These are phyloP conservation scores for Coreius guichenoti DNA, from an alignment of 2,797 vertebrate genomes.

Conservation along the genomic window DNA sequence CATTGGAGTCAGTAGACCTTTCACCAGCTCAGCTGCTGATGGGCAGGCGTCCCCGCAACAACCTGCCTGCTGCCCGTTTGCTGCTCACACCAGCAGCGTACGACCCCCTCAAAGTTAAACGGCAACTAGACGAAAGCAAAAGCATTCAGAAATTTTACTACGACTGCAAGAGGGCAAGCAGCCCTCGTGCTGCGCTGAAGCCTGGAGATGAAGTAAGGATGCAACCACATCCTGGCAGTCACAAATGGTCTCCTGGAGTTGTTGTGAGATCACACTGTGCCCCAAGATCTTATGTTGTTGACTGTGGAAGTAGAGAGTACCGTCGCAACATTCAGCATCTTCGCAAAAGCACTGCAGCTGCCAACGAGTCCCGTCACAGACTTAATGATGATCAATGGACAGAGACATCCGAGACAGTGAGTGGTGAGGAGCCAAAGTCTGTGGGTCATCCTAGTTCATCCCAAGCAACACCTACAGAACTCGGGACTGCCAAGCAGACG, in stretches of 20 bases:
- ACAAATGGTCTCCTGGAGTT: neutral
- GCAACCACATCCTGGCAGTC: neutral
- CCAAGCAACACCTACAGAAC: neutral
- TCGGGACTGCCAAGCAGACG: too few species aligned
- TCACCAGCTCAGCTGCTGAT: constrained; percentile 49
- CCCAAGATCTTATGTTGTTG: neutral
- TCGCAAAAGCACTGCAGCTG: neutral
- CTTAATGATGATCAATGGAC: neutral
- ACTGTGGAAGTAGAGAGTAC: constrained; percentile 4
- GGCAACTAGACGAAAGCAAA: constrained; percentile 6
- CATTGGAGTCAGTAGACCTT: constrained; percentile 40
- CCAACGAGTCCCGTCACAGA: neutral
- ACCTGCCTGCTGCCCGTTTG: constrained; percentile 26
- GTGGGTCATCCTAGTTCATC: neutral
- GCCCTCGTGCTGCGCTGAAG: neutral
- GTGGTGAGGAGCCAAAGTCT: neutral
- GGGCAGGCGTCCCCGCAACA: constrained; percentile 32
- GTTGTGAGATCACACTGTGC: neutral
- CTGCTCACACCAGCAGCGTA: constrained; percentile 7
- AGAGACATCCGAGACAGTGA: neutral
- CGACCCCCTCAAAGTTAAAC: constrained; percentile 25
- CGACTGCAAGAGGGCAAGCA: neutral
- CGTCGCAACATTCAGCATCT: neutral
- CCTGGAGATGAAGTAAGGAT: constrained; percentile 36
- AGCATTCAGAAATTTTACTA: neutral